Evolutionary conservation across 2,113 vertebrate species (phyloP).

Genomic region (Chauna torquata): DNA sequence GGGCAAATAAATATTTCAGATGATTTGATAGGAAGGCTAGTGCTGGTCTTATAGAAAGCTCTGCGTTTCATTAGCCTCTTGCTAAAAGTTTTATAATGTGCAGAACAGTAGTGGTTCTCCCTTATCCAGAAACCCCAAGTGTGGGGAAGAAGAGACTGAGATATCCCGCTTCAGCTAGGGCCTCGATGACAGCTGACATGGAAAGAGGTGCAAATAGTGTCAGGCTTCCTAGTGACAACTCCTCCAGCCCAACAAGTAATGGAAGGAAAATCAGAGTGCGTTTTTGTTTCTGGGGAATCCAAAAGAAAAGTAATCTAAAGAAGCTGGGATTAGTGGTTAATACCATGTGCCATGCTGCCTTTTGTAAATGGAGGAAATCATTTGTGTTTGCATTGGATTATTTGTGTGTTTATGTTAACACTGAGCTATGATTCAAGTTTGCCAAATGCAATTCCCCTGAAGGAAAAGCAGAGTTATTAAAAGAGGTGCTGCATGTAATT

Average conservation of each 20-base stretch:
- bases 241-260: background rate
- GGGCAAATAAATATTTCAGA: slow-evolving; percentile 90
- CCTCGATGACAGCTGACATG: background rate
- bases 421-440: background rate
- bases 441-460: slow-evolving; percentile 42
- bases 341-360: background rate
- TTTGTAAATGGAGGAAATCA: slow-evolving; percentile 2
- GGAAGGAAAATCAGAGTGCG: background rate
- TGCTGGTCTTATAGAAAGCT: slow-evolving; percentile 81
- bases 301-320: slow-evolving; percentile 56
- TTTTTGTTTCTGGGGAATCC: slow-evolving; percentile 40
- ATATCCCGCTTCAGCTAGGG: slow-evolving; percentile 38
- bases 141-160: slow-evolving; percentile 28
- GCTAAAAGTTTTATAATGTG: slow-evolving; percentile 87
- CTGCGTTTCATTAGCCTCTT: slow-evolving; percentile 87
- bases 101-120: slow-evolving; percentile 70
- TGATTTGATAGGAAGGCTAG: slow-evolving; percentile 87
- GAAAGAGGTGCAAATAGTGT: slow-evolving; percentile 43
- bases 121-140: slow-evolving; percentile 36
- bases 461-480: slow-evolving; percentile 61
- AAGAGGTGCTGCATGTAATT: slow-evolving; percentile 58
- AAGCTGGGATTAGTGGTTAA: background rate
- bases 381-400: slow-evolving; percentile 46
- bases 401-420: slow-evolving; percentile 54
- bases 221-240: slow-evolving; percentile 52